Conservation (phyloP, 2,113 vertebrate species). For the Psittacula cyanocephala region DNA sequence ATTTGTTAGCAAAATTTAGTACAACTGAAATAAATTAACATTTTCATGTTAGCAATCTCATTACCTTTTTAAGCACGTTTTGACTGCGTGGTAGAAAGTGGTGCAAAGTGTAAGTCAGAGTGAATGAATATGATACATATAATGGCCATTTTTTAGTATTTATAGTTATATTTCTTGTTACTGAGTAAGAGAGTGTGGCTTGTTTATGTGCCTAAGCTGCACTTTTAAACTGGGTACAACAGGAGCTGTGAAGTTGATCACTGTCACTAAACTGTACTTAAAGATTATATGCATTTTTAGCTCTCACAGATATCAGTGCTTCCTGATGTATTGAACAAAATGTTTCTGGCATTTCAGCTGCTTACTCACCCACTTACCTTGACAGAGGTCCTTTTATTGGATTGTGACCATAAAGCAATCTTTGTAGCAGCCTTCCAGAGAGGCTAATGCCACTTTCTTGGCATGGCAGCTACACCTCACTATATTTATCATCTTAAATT, state of each 20-base stretch:
- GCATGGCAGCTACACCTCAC: background rate
- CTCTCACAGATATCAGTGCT: background rate
- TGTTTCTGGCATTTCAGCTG: background rate
- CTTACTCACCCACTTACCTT: background rate
- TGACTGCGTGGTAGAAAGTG: background rate
- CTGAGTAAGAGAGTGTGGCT: background rate
- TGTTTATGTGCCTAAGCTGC: background rate
- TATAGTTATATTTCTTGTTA: background rate
- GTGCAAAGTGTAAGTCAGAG: background rate
- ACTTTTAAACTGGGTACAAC: background rate
- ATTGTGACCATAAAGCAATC: background rate
- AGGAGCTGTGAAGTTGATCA: background rate
- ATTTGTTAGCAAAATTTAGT: constrained; percentile 2
- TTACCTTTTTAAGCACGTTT: background rate
- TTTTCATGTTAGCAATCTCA: background rate
- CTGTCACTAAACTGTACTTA: background rate
- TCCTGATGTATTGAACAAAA: background rate
- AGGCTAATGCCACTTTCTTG: background rate
- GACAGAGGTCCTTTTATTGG: background rate
- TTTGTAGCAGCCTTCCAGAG: background rate
- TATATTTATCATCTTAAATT: background rate
- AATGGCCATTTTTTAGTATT: background rate
- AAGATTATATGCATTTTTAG: background rate
- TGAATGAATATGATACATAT: background rate
- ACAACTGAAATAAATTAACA: background rate